Base-by-base conservation (phyloP, 2,888 invertebrate species). In the Dorcus hopei region DNA sequence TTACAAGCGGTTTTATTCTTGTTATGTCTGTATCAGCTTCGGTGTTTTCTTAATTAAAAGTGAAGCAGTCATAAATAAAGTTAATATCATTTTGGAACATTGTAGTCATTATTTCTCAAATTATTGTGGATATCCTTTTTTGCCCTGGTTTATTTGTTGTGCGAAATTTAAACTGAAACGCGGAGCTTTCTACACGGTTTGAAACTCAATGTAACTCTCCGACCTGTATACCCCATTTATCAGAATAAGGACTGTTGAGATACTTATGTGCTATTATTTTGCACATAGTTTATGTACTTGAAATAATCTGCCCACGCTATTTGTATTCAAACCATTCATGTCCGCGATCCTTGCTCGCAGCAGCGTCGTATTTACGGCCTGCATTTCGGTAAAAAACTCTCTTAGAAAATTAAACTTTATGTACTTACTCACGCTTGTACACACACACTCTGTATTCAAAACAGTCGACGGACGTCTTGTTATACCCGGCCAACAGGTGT, bases 231-330 rank as follows among this genome's bases (percentile, higher is more conserved):
- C 62, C 60, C 59, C 58, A 62, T 68, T 66, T 66, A 69, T 67
- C 66, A 68, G 64, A 57, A 60, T 57, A 59, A 56, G 61, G 63
- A 49, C 54, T 61, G 64, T 61, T 65, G 68, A 68, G 68, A 70
- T 71, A 70, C 69, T 72, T 71, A 70, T 66, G 67, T 65, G 68
- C 70, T 69, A 71, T 72, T 72, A 71, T 72, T 71, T 71, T 64
- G 68, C 65, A 61, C 65, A 65, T 68, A 65, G 66, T 70, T 72
- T 71, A 72, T 71, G 69, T 65, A 70, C 69, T 69, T 65, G 64
- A 67, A 70, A 67, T 67, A 64, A 62, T 64, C 69, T 59, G 59
- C 71, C 70, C 71, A 70, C 72, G 68, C 70, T 61, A 57, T 64
- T 65, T 65, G 68, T 69, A 70, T 67, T 70, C 67, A 65, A 67